phyloP scores from a whole-genome alignment of 1,140 invertebrate species.

The Hypsibius dujardini region DNA sequence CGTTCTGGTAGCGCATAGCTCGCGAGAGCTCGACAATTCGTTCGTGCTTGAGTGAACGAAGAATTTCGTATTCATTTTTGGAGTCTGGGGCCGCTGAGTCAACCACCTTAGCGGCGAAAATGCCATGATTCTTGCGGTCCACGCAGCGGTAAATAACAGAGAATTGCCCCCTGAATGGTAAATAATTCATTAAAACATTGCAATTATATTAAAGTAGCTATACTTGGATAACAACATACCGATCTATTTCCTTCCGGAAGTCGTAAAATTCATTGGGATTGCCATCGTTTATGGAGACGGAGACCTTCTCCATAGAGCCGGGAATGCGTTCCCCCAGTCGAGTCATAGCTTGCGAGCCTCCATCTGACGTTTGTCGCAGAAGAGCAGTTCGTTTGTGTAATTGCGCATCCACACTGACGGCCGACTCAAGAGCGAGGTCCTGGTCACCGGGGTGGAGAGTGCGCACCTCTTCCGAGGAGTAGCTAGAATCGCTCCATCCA shows the following conservation, averaged over 20 bases:
- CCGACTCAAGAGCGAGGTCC: background rate
- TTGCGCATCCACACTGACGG: background rate
- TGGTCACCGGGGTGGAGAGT: background rate
- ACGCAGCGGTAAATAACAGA: constrained; percentile 64
- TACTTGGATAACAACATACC: constrained; percentile 27
- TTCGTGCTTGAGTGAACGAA: constrained; percentile 61
- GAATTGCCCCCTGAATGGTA: constrained; percentile 51
- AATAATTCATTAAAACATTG: constrained; percentile 16
- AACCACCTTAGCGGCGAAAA: constrained; percentile 53
- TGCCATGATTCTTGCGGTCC: constrained; percentile 48
- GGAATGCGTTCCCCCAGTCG: background rate
- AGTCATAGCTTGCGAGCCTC: background rate
- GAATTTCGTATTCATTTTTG: constrained; percentile 55
- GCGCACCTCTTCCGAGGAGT: constrained; percentile 13
- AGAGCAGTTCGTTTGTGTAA: background rate
- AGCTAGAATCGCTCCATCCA: constrained; percentile 2
- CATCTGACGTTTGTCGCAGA: background rate
- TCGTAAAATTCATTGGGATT: constrained; percentile 49
- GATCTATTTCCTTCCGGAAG: constrained; percentile 58
- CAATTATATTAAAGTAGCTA: constrained; percentile 7
- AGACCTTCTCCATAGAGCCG: background rate
- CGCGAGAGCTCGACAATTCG: constrained; percentile 53
- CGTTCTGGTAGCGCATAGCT: constrained; percentile 35
- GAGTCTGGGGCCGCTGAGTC: constrained; percentile 38
- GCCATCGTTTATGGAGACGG: constrained; percentile 23